Conservation (phyloP, 2,113 vertebrate species). For the Turnix velox region DNA sequence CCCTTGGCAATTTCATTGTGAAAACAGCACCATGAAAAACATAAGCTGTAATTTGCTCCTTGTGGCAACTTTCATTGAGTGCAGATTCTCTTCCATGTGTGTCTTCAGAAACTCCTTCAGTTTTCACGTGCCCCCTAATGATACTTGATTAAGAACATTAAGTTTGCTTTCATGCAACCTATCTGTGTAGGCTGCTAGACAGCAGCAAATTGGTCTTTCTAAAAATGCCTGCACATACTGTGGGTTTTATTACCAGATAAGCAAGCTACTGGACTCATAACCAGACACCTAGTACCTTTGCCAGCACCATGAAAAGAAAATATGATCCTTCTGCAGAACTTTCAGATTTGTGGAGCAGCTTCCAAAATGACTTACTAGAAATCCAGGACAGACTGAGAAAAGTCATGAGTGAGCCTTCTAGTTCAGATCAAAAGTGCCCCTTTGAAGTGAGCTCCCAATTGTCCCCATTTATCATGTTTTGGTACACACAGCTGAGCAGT, state of each 20-base stretch:
- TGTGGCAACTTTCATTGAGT: not conserved
- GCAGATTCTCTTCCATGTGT: not conserved
- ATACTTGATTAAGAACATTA: not conserved
- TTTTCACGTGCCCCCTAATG: not conserved
- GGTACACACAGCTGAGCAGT: not conserved
- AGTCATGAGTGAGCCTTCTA: not conserved
- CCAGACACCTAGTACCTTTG: not conserved
- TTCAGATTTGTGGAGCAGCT: not conserved
- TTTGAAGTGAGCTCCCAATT: not conserved
- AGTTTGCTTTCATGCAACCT: not conserved
- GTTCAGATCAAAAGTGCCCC: not conserved
- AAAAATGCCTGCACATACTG: not conserved
- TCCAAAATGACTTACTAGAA: not conserved
- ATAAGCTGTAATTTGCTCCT: not conserved
- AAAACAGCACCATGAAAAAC: not conserved
- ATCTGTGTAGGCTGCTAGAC: not conserved
- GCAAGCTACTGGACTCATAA: not conserved
- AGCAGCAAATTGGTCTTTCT: not conserved
- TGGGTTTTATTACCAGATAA: not conserved
- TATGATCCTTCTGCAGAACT: not conserved
- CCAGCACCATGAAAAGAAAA: not conserved
- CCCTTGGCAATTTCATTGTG: not conserved
- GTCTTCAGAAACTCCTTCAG: not conserved
- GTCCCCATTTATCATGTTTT: not conserved
- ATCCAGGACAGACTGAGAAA: not conserved